Evolutionary conservation across 2,888 invertebrate species (phyloP), one percentile per base, ranked within the genome.

Genomic region (Arge pagana): DNA sequence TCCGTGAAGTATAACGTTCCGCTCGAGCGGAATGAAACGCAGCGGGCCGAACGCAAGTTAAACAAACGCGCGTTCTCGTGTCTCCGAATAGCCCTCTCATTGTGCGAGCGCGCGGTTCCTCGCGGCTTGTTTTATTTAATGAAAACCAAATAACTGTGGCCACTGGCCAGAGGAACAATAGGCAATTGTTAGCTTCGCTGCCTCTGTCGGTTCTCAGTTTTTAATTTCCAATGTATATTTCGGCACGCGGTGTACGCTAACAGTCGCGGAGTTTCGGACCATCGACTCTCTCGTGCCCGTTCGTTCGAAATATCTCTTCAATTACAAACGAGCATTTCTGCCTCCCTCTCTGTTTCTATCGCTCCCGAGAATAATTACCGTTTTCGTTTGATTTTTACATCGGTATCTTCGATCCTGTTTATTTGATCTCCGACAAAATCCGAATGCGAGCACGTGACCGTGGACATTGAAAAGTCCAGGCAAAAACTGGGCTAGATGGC

Each of bases 81-180:
- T 19, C 21, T 42, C 6, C 7, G 33, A n/a, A 33, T 33, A n/a
- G 3, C 13, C 6, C 10, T 13, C 24, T 11, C 23, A 45, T 31
- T 45, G 45, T 45, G 35, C 21, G 33, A 15, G n/a, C 11, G 33
- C 33, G 11, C 13, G n/a, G 7, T n/a, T 7, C 33, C 33, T 11
- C 21, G 36, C 37, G 21, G 48, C 45, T 58, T 65, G 55, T 58
- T 62, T 68, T 68, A 66, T 68, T n/a, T 70, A 67, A 68, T 66
- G 66, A 66, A 66, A 66, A 60, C 63, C 66, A 66, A 68, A 67
- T 63, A 65, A 59, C 36, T 8, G 11, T 35, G 26, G 35, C 36
- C 30, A 26, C 39, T 37, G 19, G n/a, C 15, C 31, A n/a, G n/a
- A n/a, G n/a, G n/a, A n/a, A n/a, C n/a, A n/a, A n/a, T n/a, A n/a